Evolutionary conservation across 2,797 vertebrate species (phyloP), one percentile per base, ranked within the genome.

Genomic region (Vespertilio murinus): DNA sequence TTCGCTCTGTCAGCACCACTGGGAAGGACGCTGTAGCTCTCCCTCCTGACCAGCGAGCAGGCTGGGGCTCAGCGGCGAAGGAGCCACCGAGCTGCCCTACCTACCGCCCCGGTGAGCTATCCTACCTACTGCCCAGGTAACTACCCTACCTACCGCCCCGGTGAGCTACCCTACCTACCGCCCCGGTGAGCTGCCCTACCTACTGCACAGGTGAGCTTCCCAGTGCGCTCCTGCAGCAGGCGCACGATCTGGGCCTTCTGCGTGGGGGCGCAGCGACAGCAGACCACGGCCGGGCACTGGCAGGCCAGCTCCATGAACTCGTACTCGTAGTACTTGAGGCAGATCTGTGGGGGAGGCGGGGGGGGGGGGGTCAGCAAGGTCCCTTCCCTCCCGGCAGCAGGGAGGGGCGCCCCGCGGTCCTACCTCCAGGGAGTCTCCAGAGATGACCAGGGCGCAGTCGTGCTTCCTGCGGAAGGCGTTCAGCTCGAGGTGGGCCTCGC

Each of bases 281-380:
- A 99, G 52, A 99, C 99, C 22, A 99, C 99, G 0, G 99, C 99
- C 0, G 99, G 99, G 97, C 99, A 99, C 98, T 99, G 99, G 96
- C 99, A 99, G 0, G 99, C 99, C 85, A 99, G 98, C 97, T 99
- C 99, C 99, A 99, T 99, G 97, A 99, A 99, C 97, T 99, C 99
- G 0, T 98, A 99, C 97, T 99, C 99, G 0, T 99, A 99, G 98
- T 99, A 99, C 96, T 99, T 99, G 93, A 99, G 98, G 96, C 99
- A 99, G 14, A 99, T 99, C 99, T 99, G 97, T 40, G 2, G 81
- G 23, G 61, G 14, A n/a, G n/a, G n/a, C n/a, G n/a, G 17, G 64
- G 52, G 25, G 77, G 9, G 45, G 25, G 40, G 67, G 1, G 38
- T 96, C 42, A 65, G 64, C 0, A 3, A 0, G 3, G 14, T 7